Conservation (phyloP, 2,113 vertebrate genomes). For the Rousettus leschenaultii region DNA sequence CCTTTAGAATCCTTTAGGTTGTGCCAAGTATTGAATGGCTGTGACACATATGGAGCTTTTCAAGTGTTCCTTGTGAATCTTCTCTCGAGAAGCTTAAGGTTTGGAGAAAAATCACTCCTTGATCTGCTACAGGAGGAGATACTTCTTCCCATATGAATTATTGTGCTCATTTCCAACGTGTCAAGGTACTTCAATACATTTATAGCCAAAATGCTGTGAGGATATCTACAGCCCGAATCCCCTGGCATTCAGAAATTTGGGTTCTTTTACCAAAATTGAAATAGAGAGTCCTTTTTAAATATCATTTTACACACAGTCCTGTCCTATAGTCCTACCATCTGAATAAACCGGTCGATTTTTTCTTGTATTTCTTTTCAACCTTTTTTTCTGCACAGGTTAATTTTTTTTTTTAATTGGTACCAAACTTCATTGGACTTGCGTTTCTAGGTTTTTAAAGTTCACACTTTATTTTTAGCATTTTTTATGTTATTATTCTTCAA, state of each 20-base stretch:
- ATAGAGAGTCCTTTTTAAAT: neutral
- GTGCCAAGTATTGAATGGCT: neutral
- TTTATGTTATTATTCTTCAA: neutral
- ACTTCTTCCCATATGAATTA: neutral
- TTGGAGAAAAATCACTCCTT: neutral
- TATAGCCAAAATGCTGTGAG: neutral
- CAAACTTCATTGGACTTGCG: neutral
- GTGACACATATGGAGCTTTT: neutral
- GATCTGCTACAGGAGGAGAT: neutral
- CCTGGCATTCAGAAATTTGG: neutral
- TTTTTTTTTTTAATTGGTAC: neutral
- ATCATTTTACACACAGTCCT: neutral
- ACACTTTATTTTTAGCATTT: neutral
- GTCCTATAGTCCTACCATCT: neutral
- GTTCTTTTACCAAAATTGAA: neutral
- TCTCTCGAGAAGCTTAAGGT: neutral
- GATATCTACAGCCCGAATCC: neutral
- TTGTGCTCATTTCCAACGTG: neutral
- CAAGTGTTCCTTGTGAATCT: neutral
- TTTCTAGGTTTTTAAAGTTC: neutral
- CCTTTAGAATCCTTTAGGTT: neutral
- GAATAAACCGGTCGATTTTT: neutral
- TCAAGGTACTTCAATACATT: neutral
- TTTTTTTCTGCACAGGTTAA: neutral
- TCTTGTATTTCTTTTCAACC: neutral